Conservation (phyloP, 2,113 vertebrate genomes). For the Gallinago undulata region DNA sequence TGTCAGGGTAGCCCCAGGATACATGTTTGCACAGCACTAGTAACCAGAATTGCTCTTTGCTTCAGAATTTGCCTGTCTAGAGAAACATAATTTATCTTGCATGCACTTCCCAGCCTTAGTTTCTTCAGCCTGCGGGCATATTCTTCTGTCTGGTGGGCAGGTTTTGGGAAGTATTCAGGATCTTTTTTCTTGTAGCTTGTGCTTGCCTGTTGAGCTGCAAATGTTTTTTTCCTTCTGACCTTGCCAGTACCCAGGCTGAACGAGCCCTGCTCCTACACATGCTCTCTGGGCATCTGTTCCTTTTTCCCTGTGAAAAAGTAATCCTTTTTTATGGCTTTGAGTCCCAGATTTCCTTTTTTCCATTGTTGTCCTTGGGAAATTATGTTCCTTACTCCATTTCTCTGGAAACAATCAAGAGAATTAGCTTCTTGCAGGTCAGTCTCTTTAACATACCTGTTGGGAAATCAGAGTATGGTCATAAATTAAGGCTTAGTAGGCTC, state of each 20-base stretch:
- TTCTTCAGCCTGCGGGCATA: neutral
- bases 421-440: neutral
- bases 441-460: neutral
- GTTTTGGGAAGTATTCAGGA: neutral
- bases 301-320: neutral
- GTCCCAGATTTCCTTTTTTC: neutral
- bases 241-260: neutral
- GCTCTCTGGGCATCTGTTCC: neutral
- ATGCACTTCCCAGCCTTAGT: neutral
- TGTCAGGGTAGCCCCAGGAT: neutral
- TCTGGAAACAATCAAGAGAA: neutral
- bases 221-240: neutral
- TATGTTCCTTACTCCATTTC: neutral
- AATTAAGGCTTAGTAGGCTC: neutral
- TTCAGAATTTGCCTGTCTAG: neutral
- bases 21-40: neutral
- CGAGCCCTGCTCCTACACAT: fast-evolving
- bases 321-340: neutral
- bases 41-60: neutral
- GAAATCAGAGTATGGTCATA: neutral
- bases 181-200: neutral
- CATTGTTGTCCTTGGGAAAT: neutral
- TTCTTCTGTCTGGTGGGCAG: neutral
- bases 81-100: neutral
- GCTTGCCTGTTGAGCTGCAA: neutral